Base-by-base conservation (phyloP, 2,113 vertebrate species). In the Helogale parvula region DNA sequence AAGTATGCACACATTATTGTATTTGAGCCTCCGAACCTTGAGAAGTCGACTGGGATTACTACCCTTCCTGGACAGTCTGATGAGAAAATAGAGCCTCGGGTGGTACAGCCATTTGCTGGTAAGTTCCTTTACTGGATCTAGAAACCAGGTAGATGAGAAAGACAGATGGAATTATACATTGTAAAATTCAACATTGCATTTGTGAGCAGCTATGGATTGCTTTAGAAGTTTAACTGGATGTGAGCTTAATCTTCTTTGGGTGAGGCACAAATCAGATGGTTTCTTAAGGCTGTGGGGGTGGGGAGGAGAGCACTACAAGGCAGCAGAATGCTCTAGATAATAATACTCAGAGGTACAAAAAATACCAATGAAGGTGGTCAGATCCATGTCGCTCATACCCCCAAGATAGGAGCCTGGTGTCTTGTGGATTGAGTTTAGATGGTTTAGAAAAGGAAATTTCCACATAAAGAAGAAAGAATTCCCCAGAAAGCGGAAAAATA, bases 361-460 rank as follows among this genome's bases (percentile, higher is more conserved):
- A 41, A 41, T 41, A 41, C 35, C 50, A 88, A 1, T 2, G 13
- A 31, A 50, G 50, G n/a, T 17, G 8, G n/a, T 23, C 1, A 7
- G 10, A 19, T 31, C 41, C 17, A 45, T 12, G 27, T 31, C 1
- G 7, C 27, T 50, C 17, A 50, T 3, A 45, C 3, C 4, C 9
- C 15, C 15, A 19, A 68, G 15, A 21, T 29, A 35, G 27, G 38
- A 35, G 3, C 13, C n/a, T 17, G 31, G 33, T n/a, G 33, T 14
- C n/a, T 29, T 7, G 3, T 10, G 4, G 9, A 50, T 2, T 1
- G 6, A 29, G 14, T n/a, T 7, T 23, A 77, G 45, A 1, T 27
- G 2, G 1, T 33, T 25, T 95, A 38, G 47, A 89, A 85, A 15
- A 63, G 29, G 27, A 83, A 69, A 50, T 68, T 23, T 57, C 16